Evolutionary conservation across 2,797 vertebrate species (phyloP).

Genomic region (Rhinatrema bivittatum): DNA sequence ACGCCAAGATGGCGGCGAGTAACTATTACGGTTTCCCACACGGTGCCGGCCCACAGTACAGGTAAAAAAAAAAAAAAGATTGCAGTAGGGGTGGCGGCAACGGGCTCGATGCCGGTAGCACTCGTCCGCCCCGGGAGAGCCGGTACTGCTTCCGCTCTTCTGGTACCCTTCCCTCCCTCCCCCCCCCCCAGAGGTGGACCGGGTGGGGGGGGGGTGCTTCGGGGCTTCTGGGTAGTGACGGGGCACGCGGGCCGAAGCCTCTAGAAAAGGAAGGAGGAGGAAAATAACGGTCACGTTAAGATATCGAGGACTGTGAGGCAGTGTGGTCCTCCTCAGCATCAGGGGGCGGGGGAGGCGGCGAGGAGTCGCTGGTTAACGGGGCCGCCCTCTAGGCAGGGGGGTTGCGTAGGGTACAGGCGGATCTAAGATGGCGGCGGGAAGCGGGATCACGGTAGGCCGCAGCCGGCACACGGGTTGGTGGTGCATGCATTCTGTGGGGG

Average conservation of each 20-base stretch:
- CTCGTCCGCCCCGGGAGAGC: not conserved
- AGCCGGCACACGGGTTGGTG: too few species aligned
- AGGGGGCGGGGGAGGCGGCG: too few species aligned
- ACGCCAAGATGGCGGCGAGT: constrained; percentile 76
- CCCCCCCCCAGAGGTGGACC: not conserved
- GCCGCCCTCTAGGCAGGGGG: not conserved
- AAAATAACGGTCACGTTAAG: too few species aligned
- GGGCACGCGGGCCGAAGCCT: too few species aligned
- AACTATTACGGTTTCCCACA: constrained; percentile 61
- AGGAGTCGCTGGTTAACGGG: not conserved
- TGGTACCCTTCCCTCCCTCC: not conserved
- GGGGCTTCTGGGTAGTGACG: too few species aligned
- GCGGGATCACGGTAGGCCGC: not conserved
- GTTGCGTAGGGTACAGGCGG: not conserved
- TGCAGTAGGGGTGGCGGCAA: not conserved
- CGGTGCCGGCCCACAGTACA: constrained; percentile 64
- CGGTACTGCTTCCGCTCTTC: not conserved
- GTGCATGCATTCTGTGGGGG: not conserved
- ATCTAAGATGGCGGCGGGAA: not conserved
- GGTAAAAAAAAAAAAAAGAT: too few species aligned
- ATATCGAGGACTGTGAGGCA: too few species aligned
- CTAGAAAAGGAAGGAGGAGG: too few species aligned
- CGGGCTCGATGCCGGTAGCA: not conserved
- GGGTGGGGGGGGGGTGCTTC: not conserved
- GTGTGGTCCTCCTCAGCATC: too few species aligned